Evolutionary conservation across 30 jellyfish, hydroid and myxozoan genomes (phyloP).

Genomic region (Phacellophora camtschatica): DNA sequence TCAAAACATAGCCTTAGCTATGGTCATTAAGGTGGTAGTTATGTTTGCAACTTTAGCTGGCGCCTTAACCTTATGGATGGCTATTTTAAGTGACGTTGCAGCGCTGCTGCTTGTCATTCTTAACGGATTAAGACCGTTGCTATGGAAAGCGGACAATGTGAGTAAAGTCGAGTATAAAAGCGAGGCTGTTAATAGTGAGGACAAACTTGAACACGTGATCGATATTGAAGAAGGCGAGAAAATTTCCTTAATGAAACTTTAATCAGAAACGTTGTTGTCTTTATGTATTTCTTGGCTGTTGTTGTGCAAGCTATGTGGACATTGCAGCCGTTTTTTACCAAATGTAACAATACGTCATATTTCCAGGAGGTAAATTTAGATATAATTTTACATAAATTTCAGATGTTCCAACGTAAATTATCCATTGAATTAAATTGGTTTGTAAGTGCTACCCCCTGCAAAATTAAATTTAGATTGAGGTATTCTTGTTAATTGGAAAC

Average conservation of each 20-base stretch:
- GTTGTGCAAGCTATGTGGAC: no score
- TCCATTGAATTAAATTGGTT: no score
- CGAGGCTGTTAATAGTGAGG: not conserved
- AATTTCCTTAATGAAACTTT: not conserved
- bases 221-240: slow-evolving; percentile 7
- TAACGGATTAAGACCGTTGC: slow-evolving; percentile 85
- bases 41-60: slow-evolving; percentile 67
- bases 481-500: no score
- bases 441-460: no score
- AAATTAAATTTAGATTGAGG: no score
- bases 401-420: no score
- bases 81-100: slow-evolving; percentile 83
- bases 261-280: not conserved
- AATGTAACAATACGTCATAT: no score
- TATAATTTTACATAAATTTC: no score
- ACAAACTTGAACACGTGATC: not conserved
- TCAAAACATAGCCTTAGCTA: slow-evolving; percentile 67
- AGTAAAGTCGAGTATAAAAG: not conserved
- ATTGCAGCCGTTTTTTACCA: no score
- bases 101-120: slow-evolving; percentile 77
- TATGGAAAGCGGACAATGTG: slow-evolving; percentile 31
- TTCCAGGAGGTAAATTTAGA: no score
- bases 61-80: slow-evolving; percentile 72
- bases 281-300: no score
- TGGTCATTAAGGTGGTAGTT: slow-evolving; percentile 61